phyloP scores from a whole-genome alignment of 2,888 invertebrate genomes.

The Cynaeus angustus region DNA sequence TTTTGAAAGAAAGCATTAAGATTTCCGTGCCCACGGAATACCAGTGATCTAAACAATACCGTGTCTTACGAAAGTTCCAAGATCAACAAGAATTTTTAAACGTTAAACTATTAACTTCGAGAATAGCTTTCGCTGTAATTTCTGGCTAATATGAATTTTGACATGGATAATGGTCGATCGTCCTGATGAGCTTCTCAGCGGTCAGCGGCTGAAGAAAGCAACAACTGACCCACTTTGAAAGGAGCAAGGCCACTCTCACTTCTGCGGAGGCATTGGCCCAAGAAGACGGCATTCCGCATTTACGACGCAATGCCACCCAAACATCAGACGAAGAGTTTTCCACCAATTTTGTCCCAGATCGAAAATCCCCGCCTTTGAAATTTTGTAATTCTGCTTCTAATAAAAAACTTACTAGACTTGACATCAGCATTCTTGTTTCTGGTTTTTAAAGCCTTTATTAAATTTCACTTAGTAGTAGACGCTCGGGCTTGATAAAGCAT shows the following conservation, averaged over 20 bases:
- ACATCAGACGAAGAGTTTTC: not conserved
- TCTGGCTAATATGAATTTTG: constrained; percentile 28
- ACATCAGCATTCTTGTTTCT: too few species aligned
- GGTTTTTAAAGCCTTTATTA: too few species aligned
- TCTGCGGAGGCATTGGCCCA: constrained; percentile 53
- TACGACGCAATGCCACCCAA: not conserved
- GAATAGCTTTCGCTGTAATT: constrained; percentile 40
- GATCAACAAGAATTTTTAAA: too few species aligned
- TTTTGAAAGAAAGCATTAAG: constrained; percentile 16
- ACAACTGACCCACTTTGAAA: constrained; percentile 64
- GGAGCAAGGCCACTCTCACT: constrained; percentile 69
- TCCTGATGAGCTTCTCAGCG: constrained; percentile 47
- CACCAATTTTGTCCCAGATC: not conserved
- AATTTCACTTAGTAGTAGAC: not conserved
- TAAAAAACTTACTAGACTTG: too few species aligned
- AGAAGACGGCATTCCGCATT: constrained; percentile 45
- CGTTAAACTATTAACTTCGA: constrained; percentile 3
- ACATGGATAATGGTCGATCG: constrained; percentile 25
- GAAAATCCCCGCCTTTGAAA: not conserved
- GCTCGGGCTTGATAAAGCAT: constrained; percentile 5
- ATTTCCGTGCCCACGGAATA: too few species aligned
- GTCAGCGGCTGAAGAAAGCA: constrained; percentile 66
- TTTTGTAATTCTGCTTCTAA: too few species aligned
- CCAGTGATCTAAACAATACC: constrained; percentile 20
- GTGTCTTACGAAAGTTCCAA: constrained; percentile 8